Percentiles rank a stretch among this genome's conserved stretches.
Evolutionary conservation across 2,797 vertebrate genomes (phyloP).

Genomic region (Bufotes viridis): DNA sequence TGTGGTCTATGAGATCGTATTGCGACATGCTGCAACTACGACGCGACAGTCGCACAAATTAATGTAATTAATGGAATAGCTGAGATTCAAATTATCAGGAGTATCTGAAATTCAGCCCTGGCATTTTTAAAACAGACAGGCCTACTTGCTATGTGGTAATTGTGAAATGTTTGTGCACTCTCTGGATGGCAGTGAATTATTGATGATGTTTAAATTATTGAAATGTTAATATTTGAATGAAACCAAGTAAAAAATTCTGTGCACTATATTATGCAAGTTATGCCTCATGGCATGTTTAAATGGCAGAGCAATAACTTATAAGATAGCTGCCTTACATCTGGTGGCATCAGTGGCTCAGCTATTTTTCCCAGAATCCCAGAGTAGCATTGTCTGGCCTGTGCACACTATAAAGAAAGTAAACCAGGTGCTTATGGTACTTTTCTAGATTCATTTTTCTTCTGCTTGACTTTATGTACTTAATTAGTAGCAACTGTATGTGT

Average conservation of each 20-base stretch:
- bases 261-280: neutral
- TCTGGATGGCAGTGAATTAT: neutral
- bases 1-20: too few species aligned
- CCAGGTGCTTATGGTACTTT: neutral
- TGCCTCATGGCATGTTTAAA: too few species aligned
- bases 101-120: too few species aligned
- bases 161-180: neutral
- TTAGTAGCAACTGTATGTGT: neutral
- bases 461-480: neutral
- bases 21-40: too few species aligned
- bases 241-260: neutral
- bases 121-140: too few species aligned
- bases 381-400: too few species aligned
- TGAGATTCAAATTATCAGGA: neutral
- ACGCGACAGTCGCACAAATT: too few species aligned
- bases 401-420: neutral
- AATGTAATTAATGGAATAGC: neutral
- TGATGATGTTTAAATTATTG: constrained; percentile 15
- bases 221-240: constrained; percentile 26
- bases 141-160: too few species aligned
- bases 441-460: neutral
- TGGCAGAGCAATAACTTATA: too few species aligned
- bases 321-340: too few species aligned
- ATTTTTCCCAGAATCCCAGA: too few species aligned
- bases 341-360: too few species aligned